Base-by-base conservation (phyloP, 1,140 invertebrate genomes). In the Drosophila fuyamai region DNA sequence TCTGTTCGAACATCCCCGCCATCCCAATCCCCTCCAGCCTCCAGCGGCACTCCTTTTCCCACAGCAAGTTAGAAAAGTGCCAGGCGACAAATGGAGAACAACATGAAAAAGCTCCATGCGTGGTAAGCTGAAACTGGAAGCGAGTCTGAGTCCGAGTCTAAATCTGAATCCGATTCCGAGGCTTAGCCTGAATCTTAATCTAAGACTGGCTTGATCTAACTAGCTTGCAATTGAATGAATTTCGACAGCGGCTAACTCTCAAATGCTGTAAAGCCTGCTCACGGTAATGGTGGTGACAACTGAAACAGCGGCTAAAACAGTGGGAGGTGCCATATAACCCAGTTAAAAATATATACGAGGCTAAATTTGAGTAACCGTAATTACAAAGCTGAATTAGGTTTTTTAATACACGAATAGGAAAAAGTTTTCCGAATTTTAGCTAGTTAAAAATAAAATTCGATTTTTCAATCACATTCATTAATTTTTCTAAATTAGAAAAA, bases 201-300 rank as follows among this genome's bases (percentile, higher is more conserved):
- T 84, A 59, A 54, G 57, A 65, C 57, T 61, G 60, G 62, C 57
- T 68, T 62, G n/a, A n/a, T n/a, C n/a, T n/a, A n/a, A n/a, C n/a
- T 70, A 50, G 48, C 54, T 84, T 81, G 79, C 48, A 81, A 88
- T 81, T 79, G 63, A 88, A 88, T 88, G 83, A 80, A 83, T 88
- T 88, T 79, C 79, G 83, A 88, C 79, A 88, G 83, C 67, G 44
- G 43, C 70, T 29, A 10, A 10, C 60, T 62, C 35, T 67, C 70
- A 67, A 72, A 32, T 14, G n/a, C 18, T 57, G 29, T 13, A 27
- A 0, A 16, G 36, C 38, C 32, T 27, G 59, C 29, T 43, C 14
- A 23, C 40, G 40, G 46, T 79, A 61, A 14, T 44, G 62, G 35
- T 35, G 66, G 32, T 60, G 79, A 76, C 78, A 81, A 54, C 58